phyloP scores from a whole-genome alignment of 2,888 invertebrate genomes.

The Oscheius sp. region DNA sequence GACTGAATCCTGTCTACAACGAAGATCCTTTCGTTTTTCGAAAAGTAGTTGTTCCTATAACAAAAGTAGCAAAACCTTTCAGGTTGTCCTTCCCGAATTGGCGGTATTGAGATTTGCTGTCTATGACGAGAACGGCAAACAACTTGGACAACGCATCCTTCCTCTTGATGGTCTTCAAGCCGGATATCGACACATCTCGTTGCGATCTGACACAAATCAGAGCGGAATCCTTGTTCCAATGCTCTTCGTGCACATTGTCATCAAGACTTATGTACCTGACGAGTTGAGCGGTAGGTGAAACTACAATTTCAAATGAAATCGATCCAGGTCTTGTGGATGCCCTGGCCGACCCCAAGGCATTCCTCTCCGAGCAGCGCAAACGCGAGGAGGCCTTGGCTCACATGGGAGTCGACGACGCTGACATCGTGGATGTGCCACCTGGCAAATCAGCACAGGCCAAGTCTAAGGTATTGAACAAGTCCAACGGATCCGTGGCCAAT shows the following conservation, averaged over 20 bases:
- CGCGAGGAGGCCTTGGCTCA: conserved; percentile 70
- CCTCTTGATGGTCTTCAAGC: conserved; percentile 95
- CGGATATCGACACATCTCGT: conserved; percentile 85
- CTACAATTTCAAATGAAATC: background rate
- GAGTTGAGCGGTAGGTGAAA: conserved; percentile 87
- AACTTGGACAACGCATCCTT: conserved; percentile 95
- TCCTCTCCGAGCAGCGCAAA: conserved; percentile 83
- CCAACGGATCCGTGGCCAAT: conserved; percentile 43
- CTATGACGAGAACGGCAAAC: conserved; percentile 95
- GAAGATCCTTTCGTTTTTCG: conserved; percentile 97
- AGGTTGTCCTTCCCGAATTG: conserved; percentile 95
- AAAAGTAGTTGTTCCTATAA: conserved; percentile 78
- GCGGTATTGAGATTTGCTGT: conserved; percentile 97
- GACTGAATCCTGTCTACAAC: conserved; percentile 98
- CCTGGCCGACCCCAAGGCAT: conserved; percentile 91
- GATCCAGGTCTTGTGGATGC: conserved; percentile 93
- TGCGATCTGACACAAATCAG: conserved; percentile 93
- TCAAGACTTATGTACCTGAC: conserved; percentile 96
- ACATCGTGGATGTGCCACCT: conserved; percentile 63
- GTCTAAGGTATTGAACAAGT: conserved; percentile 40
- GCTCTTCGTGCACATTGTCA: conserved; percentile 97
- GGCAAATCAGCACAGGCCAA: conserved; percentile 34
- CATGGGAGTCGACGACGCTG: conserved; percentile 72
- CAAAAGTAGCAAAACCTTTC: conserved; percentile 39
- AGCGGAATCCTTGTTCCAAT: conserved; percentile 80